Evolutionary conservation across 2,113 vertebrate species (phyloP).

Genomic region (Mormoops blainvillei): DNA sequence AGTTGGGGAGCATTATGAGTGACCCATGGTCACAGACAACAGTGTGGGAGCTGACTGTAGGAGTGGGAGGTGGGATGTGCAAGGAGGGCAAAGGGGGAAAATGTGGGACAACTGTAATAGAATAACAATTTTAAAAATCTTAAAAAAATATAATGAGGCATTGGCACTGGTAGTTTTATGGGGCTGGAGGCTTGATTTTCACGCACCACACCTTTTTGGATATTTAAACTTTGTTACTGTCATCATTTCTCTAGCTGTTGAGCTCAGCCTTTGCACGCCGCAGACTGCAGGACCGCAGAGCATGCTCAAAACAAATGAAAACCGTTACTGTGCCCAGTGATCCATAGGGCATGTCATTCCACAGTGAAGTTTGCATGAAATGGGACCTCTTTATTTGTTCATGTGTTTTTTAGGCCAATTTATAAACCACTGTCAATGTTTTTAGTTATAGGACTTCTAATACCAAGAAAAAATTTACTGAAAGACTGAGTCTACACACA

Average conservation of each 20-base stretch:
- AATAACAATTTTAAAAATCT: no score
- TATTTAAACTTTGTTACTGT: conserved; percentile 61
- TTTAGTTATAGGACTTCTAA: neutral
- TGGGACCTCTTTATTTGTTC: neutral
- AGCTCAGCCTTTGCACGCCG: conserved; percentile 56
- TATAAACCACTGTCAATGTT: neutral
- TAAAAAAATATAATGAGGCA: conserved; percentile 39
- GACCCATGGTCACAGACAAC: no score
- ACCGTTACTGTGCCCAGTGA: neutral
- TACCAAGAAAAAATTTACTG: neutral
- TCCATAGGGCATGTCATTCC: neutral
- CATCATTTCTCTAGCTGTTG: conserved; percentile 68
- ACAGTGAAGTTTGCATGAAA: conserved; percentile 1
- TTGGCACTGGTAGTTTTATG: conserved; percentile 20
- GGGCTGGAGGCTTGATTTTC: conserved; percentile 57
- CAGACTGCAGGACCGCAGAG: neutral
- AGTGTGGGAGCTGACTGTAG: no score
- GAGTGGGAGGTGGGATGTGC: no score
- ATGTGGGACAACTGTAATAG: no score
- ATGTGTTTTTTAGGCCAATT: neutral
- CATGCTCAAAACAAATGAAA: neutral
- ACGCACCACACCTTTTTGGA: conserved; percentile 43
- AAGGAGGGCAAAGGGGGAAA: no score
- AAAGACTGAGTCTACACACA: neutral
- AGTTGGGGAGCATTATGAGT: no score